Base-by-base conservation (phyloP, 2,113 vertebrate genomes). In the Machaerirhynchus nigripectus region DNA sequence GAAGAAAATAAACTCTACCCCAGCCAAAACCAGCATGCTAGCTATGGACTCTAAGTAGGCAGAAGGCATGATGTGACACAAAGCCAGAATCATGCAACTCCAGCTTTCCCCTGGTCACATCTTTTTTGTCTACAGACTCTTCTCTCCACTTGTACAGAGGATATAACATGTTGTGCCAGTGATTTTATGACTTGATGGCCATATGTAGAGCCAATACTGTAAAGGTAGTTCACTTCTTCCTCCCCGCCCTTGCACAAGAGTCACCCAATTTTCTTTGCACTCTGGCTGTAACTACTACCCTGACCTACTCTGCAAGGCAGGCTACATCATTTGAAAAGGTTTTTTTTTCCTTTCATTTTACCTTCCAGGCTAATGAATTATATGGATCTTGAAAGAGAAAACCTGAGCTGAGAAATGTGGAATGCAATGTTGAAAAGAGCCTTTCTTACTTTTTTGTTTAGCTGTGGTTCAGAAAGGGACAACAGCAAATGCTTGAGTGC, bases 381-480 rank as follows among this genome's bases (percentile, higher is more conserved):
- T 60, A 53, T 23, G 44, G 28, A 52, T 35, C 53, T 60, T 78
- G 69, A 91, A 84, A 89, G 39, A 92, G 67, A 92, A 96, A 94
- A 87, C 71, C 39, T 82, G 87, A 94, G 44, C 89, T 87, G 74
- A 64, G 61, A 95, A 83, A 91, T 39, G 49, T 76, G 87, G 91
- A 87, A 94, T 55, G 49, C 35, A 22, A 46, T 20, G 40, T 69
- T 80, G 61, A 85, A 92, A 96, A 57, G 53, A 73, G 21, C 40
- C 50, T 73, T 92, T 65, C 81, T 82, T 74, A 33, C 30, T 22
- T 89, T 94, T 93, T 88, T 92, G 47, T 91, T 95, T 89, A 94
- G 65, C 40, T 35, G 23, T 55, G 65, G 65, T 65, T 95, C 77
- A 64, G 70, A 91, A 93, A 64, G 31, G 57, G 55, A 85, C 46